Evolutionary conservation across 2,888 invertebrate species (phyloP).

Genomic region (Lingula anatina): DNA sequence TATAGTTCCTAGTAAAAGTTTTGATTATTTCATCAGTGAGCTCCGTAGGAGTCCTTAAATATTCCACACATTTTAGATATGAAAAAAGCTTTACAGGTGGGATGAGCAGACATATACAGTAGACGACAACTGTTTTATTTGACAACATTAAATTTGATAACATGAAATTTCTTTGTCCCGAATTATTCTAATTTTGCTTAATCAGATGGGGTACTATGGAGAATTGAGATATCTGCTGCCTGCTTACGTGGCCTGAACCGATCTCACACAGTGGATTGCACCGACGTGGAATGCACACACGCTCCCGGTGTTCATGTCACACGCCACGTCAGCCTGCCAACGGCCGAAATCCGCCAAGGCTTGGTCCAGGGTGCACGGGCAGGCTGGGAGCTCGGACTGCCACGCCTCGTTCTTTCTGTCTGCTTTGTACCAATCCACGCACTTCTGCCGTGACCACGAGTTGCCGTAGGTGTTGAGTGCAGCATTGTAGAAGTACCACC

Average conservation of each 20-base stretch:
- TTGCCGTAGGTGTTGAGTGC: slow-evolving; percentile 58
- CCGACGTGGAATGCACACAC: slow-evolving; percentile 73
- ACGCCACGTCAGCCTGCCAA: slow-evolving; percentile 64
- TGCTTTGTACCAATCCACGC: slow-evolving; percentile 84
- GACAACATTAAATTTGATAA: too few relatives aligned
- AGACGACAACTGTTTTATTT: slow-evolving; percentile 2
- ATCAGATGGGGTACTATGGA: too few relatives aligned
- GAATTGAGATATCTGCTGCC: too few relatives aligned
- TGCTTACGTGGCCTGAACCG: slow-evolving; percentile 81
- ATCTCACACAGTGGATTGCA: slow-evolving; percentile 87
- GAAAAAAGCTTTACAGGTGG: background rate
- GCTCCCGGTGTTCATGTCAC: slow-evolving; percentile 59
- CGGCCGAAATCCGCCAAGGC: slow-evolving; percentile 88
- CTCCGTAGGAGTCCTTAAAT: too few relatives aligned
- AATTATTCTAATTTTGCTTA: too few relatives aligned
- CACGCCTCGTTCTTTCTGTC: slow-evolving; percentile 71
- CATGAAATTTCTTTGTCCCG: too few relatives aligned
- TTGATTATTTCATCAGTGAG: too few relatives aligned
- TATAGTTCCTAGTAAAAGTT: too few relatives aligned
- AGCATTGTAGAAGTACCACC: slow-evolving; percentile 30
- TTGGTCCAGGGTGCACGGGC: slow-evolving; percentile 88
- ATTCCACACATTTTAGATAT: too few relatives aligned
- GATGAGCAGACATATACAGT: background rate
- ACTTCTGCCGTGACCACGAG: slow-evolving; percentile 77
- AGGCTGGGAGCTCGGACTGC: slow-evolving; percentile 58